Percentiles rank a stretch among this genome's conserved stretches.
phyloP scores from a whole-genome alignment of 2,888 invertebrate species.

The Sepioteuthis lessoniana region DNA sequence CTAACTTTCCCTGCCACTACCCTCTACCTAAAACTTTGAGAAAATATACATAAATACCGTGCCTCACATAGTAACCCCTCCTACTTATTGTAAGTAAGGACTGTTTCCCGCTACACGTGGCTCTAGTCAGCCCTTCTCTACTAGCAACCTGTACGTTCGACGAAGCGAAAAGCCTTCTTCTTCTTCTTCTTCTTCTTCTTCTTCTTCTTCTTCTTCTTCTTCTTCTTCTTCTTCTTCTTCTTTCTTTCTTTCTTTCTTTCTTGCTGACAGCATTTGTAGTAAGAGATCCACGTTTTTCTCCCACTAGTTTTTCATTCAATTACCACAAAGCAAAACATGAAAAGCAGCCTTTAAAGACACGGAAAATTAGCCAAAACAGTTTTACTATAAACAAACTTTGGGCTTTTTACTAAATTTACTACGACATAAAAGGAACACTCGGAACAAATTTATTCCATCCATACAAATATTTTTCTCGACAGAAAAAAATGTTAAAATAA shows the following conservation, averaged over 20 bases:
- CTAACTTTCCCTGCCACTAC: not conserved
- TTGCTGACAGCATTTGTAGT: not conserved
- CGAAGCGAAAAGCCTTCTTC: not conserved
- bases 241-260: not conserved
- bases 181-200: not conserved
- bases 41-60: not conserved
- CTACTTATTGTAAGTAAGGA: not conserved
- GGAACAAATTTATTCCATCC: no score
- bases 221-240: not conserved
- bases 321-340: not conserved
- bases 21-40: not conserved
- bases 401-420: no score
- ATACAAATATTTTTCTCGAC: no score
- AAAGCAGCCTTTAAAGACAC: not conserved
- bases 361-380: no score
- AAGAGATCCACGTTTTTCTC: not conserved
- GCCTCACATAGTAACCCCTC: not conserved
- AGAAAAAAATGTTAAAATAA: no score
- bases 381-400: no score
- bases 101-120: not conserved
- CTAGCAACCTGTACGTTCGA: constrained; percentile 33
- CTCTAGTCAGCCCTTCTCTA: not conserved
- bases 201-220: not conserved
- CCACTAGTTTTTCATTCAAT: not conserved
- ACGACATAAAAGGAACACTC: no score